These are phyloP conservation scores for Clamator glandarius DNA, from an alignment of 2,797 vertebrate species.

Conservation along the genomic window DNA sequence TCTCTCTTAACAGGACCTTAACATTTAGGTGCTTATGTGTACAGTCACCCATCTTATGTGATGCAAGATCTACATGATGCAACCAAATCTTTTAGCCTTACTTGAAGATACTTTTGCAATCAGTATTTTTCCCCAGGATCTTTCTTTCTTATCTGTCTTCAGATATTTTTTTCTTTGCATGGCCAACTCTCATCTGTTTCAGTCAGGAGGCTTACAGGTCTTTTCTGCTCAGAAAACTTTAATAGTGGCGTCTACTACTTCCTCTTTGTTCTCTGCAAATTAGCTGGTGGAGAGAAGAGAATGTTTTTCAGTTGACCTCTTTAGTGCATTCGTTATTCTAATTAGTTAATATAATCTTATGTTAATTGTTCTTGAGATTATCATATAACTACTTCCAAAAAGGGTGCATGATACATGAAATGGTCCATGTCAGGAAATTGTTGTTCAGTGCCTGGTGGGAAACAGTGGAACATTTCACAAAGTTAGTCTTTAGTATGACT, in stretches of 20 bases:
- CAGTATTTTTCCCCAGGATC: background rate
- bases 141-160: background rate
- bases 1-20: background rate
- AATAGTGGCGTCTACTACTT: background rate
- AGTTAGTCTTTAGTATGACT: constrained; percentile 4
- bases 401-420: background rate
- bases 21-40: background rate
- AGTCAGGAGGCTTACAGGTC: background rate
- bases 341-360: background rate
- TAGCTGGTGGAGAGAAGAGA: background rate
- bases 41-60: background rate
- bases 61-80: background rate
- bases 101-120: background rate
- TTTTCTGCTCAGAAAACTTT: constrained; percentile 7
- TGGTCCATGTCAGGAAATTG: background rate
- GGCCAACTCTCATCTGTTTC: background rate
- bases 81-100: background rate
- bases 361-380: constrained; percentile 26
- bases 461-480: background rate
- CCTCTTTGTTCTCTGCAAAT: background rate
- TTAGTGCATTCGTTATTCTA: background rate
- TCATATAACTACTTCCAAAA: background rate
- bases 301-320: background rate
- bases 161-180: background rate
- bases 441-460: background rate